phyloP scores from a whole-genome alignment of 2,113 vertebrate species.

The Chaetodon auriga region DNA sequence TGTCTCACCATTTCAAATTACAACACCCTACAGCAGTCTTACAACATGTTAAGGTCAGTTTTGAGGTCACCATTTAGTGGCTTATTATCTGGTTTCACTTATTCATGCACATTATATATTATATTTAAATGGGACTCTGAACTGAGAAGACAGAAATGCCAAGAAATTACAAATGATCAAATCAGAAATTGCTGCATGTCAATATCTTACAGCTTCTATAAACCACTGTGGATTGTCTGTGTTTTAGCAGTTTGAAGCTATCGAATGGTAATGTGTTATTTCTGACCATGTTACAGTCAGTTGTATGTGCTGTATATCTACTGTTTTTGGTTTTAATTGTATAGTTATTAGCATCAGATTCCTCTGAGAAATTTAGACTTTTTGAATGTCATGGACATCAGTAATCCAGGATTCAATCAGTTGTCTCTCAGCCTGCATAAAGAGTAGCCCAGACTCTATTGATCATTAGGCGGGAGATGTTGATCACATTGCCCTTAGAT shows the following conservation, averaged over 20 bases:
- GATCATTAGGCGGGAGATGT: constrained; percentile 61
- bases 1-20: constrained; percentile 4
- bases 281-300: not conserved
- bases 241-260: not conserved
- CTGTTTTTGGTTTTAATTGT: constrained; percentile 47
- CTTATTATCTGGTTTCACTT: constrained; percentile 3
- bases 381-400: constrained; percentile 44
- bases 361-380: constrained; percentile 35
- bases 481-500: constrained; percentile 56
- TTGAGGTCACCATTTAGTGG: constrained; percentile 25
- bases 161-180: not conserved
- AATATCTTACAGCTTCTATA: not conserved
- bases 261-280: not conserved
- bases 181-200: not conserved
- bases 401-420: constrained; percentile 46
- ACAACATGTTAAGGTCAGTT: not conserved
- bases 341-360: constrained; percentile 27
- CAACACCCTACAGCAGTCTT: constrained; percentile 1
- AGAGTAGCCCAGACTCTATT: constrained; percentile 54
- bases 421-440: constrained; percentile 45
- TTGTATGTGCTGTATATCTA: not conserved
- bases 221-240: not conserved
- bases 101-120: constrained; percentile 20
- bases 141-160: not conserved
- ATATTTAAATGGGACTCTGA: constrained; percentile 7